Conservation (phyloP, 2,797 vertebrate species). For the Peromyscus nudipes region DNA sequence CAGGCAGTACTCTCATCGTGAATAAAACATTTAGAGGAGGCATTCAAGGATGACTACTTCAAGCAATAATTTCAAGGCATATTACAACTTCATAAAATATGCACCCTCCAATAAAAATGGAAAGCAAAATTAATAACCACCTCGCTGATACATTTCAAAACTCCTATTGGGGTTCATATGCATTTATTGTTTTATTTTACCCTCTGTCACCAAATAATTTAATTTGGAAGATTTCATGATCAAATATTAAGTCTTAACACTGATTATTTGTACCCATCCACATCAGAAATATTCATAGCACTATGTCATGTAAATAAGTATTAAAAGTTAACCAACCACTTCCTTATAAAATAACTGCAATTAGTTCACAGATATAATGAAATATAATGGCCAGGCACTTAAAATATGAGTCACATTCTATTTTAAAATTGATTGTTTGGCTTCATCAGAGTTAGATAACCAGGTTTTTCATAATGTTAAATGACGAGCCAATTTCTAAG, state of each 20-base stretch:
- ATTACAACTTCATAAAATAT: constrained; percentile 76
- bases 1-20: constrained; percentile 41
- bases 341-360: constrained; percentile 40
- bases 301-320: not conserved
- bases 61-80: constrained; percentile 57
- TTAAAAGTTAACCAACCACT: constrained; percentile 51
- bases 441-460: not conserved
- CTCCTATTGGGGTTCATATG: constrained; percentile 32
- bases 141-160: constrained; percentile 66
- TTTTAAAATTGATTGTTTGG: constrained; percentile 45
- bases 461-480: constrained; percentile 20
- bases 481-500: not conserved
- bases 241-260: not conserved
- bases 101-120: constrained; percentile 63
- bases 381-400: not conserved
- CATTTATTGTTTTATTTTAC: constrained; percentile 67
- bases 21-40: constrained; percentile 18
- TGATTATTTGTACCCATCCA: not conserved
- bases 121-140: constrained; percentile 58
- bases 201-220: not conserved
- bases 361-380: not conserved
- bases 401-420: constrained; percentile 57
- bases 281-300: not conserved
- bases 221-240: constrained; percentile 61
- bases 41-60: constrained; percentile 47